Evolutionary conservation across 2,113 vertebrate species (phyloP).

Genomic region (Urocolius indicus): DNA sequence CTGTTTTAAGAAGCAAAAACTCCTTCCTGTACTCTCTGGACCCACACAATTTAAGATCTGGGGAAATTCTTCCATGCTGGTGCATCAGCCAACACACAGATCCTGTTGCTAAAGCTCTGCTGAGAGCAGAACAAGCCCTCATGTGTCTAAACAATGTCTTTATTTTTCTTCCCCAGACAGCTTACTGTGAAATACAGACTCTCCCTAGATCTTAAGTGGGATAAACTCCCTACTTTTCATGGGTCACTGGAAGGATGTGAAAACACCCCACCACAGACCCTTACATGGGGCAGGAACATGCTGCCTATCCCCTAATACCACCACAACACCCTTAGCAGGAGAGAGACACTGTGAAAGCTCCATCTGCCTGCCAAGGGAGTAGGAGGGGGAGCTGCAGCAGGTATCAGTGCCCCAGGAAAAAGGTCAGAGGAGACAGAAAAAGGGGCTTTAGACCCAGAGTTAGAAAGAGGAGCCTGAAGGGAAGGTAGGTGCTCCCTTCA

Average conservation of each 20-base stretch:
- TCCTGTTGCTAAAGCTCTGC: neutral
- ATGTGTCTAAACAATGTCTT: neutral
- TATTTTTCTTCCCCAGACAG: neutral
- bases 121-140: neutral
- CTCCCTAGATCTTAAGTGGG: neutral
- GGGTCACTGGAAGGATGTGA: neutral
- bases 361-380: neutral
- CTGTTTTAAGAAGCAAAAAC: neutral
- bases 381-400: neutral
- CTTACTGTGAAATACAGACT: neutral
- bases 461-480: neutral
- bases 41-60: neutral
- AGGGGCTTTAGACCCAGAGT: neutral
- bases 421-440: neutral
- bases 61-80: constrained; percentile 10
- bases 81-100: neutral
- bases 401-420: rapidly evolving
- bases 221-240: neutral
- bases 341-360: rapidly evolving
- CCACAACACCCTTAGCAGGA: neutral
- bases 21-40: neutral
- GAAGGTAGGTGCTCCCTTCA: neutral
- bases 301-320: neutral
- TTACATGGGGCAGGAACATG: rapidly evolving
- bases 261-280: neutral